These are phyloP conservation scores for Rapana venosa DNA, from an alignment of 2,888 invertebrate genomes.

Conservation along the genomic window DNA sequence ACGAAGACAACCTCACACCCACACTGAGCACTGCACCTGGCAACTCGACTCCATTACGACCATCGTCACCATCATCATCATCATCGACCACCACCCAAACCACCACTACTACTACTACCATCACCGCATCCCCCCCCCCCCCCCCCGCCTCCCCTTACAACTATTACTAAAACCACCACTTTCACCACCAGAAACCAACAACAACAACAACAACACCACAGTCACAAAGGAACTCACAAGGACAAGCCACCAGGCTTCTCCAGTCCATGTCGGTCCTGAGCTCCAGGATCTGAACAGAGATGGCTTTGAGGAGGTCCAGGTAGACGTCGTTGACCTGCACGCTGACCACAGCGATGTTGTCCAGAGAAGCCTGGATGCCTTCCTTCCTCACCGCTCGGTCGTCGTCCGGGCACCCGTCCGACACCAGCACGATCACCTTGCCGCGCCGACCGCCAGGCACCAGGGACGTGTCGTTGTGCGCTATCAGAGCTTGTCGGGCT, in stretches of 20 bases:
- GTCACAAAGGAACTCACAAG: slow-evolving; percentile 35
- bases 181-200: background rate
- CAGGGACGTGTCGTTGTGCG: background rate
- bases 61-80: no score
- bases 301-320: slow-evolving; percentile 19
- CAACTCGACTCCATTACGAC: no score
- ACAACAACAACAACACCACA: background rate
- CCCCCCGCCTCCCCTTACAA: background rate
- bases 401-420: slow-evolving; percentile 35
- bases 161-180: background rate
- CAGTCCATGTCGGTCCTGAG: slow-evolving; percentile 46
- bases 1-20: no score
- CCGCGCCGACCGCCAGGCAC: slow-evolving; percentile 19
- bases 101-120: no score
- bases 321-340: slow-evolving; percentile 2
- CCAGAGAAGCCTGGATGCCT: background rate
- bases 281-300: slow-evolving; percentile 46
- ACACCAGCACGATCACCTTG: slow-evolving; percentile 39
- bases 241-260: slow-evolving; percentile 47
- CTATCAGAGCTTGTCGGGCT: slow-evolving; percentile 12
- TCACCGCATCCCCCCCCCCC: no score
- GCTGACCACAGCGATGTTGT: slow-evolving; percentile 27
- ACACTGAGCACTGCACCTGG: no score
- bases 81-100: no score
- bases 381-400: background rate